phyloP scores from a whole-genome alignment of 2,888 invertebrate genomes.

The Tenthredo amoena region DNA sequence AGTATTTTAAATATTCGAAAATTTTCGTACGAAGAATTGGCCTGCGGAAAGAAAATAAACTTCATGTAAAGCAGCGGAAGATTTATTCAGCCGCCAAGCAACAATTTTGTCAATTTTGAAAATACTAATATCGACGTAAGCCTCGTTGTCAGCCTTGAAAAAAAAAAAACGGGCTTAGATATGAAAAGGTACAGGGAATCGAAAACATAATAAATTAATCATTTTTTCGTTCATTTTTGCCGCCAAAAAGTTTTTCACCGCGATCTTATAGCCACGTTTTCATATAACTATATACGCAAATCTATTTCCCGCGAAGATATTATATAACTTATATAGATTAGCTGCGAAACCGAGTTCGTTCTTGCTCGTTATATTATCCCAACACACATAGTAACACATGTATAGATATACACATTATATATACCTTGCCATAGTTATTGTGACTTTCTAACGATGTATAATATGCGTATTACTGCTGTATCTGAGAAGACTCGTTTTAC shows the following conservation, averaged over 20 bases:
- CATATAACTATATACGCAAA: background rate
- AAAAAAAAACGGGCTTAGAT: background rate
- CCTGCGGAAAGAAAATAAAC: background rate
- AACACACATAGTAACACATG: background rate
- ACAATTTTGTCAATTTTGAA: background rate
- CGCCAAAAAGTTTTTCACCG: background rate
- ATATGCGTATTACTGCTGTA: background rate
- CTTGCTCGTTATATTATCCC: background rate
- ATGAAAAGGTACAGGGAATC: background rate
- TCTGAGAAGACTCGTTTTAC: background rate
- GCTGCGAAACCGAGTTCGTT: background rate
- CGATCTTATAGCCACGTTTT: background rate
- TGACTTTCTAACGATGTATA: slow-evolving; percentile 27
- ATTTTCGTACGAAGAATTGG: background rate
- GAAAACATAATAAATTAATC: background rate
- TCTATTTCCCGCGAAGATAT: background rate
- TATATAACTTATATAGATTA: background rate
- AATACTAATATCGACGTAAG: background rate
- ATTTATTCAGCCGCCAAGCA: background rate
- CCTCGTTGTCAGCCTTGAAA: no score
- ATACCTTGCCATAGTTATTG: background rate
- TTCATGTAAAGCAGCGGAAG: background rate
- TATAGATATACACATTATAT: background rate
- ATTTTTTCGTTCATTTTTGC: background rate
- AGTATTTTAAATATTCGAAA: background rate